Evolutionary conservation across 2,888 invertebrate species (phyloP), one percentile per base, ranked within the genome.

Genomic region (Cheilosia scutellata): DNA sequence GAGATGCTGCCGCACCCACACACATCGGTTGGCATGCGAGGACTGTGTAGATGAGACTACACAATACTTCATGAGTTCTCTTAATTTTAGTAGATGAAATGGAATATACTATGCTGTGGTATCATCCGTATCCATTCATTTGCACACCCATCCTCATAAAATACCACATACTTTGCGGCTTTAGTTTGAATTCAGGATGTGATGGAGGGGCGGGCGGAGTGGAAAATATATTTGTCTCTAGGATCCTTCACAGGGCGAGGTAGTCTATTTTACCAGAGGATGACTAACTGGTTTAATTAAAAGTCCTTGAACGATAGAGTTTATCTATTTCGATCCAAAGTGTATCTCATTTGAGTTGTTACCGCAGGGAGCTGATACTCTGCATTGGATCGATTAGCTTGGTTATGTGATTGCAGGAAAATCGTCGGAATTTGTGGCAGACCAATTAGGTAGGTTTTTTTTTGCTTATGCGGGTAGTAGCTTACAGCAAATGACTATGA

Each of bases 211-310:
- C 1, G 4, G 51, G 3, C 1, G 47, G 47, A 62, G 13, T 20
- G 31, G 44, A 27, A 29, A 63, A 33, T 51, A n/a, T 57, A 63
- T 70, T 40, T 75, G 55, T 63, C 47, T 60, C 33, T 37, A 11
- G 16, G n/a, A 65, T 66, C 11, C 33, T 40, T 62, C n/a, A 3
- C 42, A 68, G 31, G 33, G 42, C 33, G 58, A 49, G 33, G 13
- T 44, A 5, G 20, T 5, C 47, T 53, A 16, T 71, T 72, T 40
- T 63, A 58, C 29, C 16, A 74, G 33, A 25, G 72, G 29, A 74
- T 83, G 79, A 83, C 78, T 78, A 74, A 83, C 68, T 83, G 68
- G 53, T 74, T 83, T 78, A 83, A 83, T 83, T 78, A 78, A 83
- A 78, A 78, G 74, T 78, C 78, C 74, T 68, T 70, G 57, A 83